Conservation (phyloP, 2,888 invertebrate species). For the Drosophila fulvimacula region DNA sequence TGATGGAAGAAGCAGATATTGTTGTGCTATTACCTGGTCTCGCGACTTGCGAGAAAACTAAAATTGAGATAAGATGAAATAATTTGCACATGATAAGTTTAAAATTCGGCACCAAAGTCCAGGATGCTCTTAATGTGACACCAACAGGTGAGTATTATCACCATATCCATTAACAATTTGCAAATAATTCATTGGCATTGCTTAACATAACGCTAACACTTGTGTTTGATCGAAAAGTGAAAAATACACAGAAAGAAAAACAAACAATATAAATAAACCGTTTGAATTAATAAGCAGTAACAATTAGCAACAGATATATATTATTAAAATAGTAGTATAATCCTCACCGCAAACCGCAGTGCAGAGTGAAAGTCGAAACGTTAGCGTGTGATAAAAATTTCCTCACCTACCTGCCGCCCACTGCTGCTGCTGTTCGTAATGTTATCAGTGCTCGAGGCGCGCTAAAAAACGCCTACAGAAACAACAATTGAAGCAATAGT, state of each 20-base stretch:
- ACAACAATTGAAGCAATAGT: constrained; percentile 18
- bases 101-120: constrained; percentile 13
- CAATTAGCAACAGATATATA: not conserved
- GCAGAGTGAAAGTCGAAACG: constrained; percentile 26
- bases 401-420: constrained; percentile 44
- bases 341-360: not conserved
- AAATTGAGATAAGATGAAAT: constrained; percentile 46
- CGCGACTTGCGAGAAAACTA: constrained; percentile 45
- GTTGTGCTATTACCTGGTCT: constrained; percentile 38
- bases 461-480: constrained; percentile 62
- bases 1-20: constrained; percentile 32
- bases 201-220: constrained; percentile 51
- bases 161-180: constrained; percentile 1
- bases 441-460: constrained; percentile 68
- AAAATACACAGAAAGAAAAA: constrained; percentile 16
- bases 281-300: constrained; percentile 4
- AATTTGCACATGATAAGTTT: constrained; percentile 14
- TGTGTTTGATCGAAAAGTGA: constrained; percentile 22
- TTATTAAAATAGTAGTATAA: not conserved
- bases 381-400: constrained; percentile 38
- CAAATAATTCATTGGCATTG: constrained; percentile 10
- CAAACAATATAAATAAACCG: constrained; percentile 38
- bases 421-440: constrained; percentile 42
- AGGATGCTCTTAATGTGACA: constrained; percentile 17
- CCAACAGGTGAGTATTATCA: constrained; percentile 32